Percentiles rank a stretch among this genome's conserved stretches.
Conservation (phyloP, 2,113 vertebrate genomes). For the Hemichromis elongatus region DNA sequence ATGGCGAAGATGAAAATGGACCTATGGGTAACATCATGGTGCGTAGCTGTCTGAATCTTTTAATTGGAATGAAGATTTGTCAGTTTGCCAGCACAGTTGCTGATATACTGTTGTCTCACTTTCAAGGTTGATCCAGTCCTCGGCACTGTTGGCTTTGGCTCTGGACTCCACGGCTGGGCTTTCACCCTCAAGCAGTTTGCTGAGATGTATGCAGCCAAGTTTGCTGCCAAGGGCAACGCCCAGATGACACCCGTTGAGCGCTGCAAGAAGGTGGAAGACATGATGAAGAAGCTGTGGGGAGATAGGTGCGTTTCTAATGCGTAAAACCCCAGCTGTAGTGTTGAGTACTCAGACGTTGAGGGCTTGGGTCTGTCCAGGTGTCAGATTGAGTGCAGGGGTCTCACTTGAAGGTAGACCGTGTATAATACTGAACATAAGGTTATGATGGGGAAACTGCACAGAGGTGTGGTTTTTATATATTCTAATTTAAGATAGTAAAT, state of each 20-base stretch:
- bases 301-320: slow-evolving; percentile 75
- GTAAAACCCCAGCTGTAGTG: neutral
- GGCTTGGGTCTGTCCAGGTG: neutral
- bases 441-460: neutral
- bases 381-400: neutral
- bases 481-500: neutral
- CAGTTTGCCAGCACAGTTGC: neutral
- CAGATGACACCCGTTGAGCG: slow-evolving; percentile 76
- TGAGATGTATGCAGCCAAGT: slow-evolving; percentile 94
- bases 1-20: slow-evolving; percentile 86
- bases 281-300: slow-evolving; percentile 99
- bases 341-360: neutral
- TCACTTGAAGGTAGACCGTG: neutral
- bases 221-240: slow-evolving; percentile 87
- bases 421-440: neutral
- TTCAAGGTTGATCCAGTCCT: slow-evolving; percentile 84
- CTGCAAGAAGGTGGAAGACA: slow-evolving; percentile 95
- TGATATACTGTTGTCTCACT: neutral
- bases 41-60: neutral
- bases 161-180: slow-evolving; percentile 95
- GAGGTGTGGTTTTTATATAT: neutral
- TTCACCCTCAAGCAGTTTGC: slow-evolving; percentile 98
- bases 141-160: slow-evolving; percentile 94
- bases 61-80: neutral
- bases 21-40: slow-evolving; percentile 97